A percentile compares a stretch with the other conserved stretches of the same genome.
phyloP scores from a whole-genome alignment of 2,113 vertebrate genomes.

The Heptranchias perlo region DNA sequence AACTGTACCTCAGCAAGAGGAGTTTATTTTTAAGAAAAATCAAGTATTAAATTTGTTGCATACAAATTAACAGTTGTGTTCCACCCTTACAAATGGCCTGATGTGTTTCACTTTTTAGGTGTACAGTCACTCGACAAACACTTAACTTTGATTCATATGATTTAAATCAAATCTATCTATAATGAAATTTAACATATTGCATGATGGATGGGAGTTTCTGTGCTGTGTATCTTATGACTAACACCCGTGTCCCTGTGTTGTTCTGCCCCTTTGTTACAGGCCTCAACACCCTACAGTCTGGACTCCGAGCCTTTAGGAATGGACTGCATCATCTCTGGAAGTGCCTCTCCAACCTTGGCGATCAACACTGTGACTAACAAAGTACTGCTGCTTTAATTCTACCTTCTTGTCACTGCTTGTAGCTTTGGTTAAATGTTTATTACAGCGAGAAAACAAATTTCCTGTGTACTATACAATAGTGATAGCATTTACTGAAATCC shows the following conservation, averaged over 20 bases:
- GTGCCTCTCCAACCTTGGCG: slow-evolving; percentile 73
- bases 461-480: background rate
- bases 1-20: background rate
- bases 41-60: background rate
- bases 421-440: background rate
- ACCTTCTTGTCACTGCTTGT: slow-evolving; percentile 37
- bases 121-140: background rate
- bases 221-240: slow-evolving; percentile 45
- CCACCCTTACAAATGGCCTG: background rate
- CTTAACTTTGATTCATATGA: background rate
- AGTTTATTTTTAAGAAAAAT: background rate
- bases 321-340: slow-evolving; percentile 82
- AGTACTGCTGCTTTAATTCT: slow-evolving; percentile 59
- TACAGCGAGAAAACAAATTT: background rate
- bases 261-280: slow-evolving; percentile 52
- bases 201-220: background rate
- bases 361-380: slow-evolving; percentile 94
- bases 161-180: background rate
- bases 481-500: background rate
- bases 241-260: background rate
- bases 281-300: slow-evolving; percentile 76
- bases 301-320: slow-evolving; percentile 81
- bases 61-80: background rate
- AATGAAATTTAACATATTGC: background rate
- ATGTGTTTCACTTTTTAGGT: background rate